A percentile compares a stretch with the other conserved stretches of the same genome.
These are phyloP conservation scores for Abrostola triplasia DNA, from an alignment of 2,888 invertebrate species.

Conservation along the genomic window DNA sequence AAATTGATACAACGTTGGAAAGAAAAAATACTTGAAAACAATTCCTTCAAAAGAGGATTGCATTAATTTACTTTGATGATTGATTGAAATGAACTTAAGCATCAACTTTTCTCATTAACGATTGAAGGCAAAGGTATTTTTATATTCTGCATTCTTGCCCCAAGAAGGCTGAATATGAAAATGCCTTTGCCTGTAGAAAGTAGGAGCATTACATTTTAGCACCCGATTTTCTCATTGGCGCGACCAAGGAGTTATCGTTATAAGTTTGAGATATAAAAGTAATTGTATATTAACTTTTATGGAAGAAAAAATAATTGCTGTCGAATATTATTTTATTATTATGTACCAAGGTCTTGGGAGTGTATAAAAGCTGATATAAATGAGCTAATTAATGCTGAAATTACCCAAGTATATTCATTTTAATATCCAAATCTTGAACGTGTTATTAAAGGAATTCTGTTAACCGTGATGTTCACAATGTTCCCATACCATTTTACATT, in stretches of 20 bases:
- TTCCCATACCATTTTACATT: conserved; percentile 3
- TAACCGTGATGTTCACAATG: too few species aligned
- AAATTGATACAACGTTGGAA: conserved; percentile 53
- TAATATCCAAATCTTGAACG: too few species aligned
- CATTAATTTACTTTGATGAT: conserved; percentile 60
- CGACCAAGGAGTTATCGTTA: conserved; percentile 4
- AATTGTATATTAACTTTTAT: conserved; percentile 3
- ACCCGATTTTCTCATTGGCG: conserved; percentile 28
- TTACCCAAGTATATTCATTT: too few species aligned
- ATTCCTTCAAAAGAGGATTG: conserved; percentile 51
- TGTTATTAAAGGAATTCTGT: neutral
- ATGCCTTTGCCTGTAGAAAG: conserved; percentile 26
- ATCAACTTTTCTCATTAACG: conserved; percentile 61
- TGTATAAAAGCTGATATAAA: too few species aligned
- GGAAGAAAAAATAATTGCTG: neutral
- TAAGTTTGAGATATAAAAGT: conserved; percentile 2
- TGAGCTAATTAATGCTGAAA: too few species aligned
- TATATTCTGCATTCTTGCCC: neutral
- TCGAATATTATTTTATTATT: neutral
- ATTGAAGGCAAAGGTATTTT: conserved; percentile 2
- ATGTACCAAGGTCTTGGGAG: neutral
- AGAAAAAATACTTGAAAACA: conserved; percentile 47
- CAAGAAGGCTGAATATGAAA: conserved; percentile 34
- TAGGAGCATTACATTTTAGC: conserved; percentile 47
- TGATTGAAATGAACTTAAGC: conserved; percentile 54